Percentiles rank a stretch among this genome's conserved stretches.
Conservation (phyloP, 2,888 invertebrate species). For the Cryptosula pallasiana region DNA sequence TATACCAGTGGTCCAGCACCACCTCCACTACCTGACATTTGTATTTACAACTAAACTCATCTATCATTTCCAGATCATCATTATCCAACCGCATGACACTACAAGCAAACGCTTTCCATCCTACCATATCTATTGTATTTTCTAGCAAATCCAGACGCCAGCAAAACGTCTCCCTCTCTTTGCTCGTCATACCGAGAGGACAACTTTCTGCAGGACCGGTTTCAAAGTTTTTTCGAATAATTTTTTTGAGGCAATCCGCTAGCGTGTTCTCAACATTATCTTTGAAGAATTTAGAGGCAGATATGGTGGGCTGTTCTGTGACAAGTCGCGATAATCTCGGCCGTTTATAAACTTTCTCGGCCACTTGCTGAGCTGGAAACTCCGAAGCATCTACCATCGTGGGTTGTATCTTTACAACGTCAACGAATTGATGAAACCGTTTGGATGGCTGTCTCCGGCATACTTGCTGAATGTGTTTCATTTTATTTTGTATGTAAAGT, state of each 20-base stretch:
- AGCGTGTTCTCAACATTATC: conserved; percentile 22
- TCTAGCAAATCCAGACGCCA: conserved; percentile 11
- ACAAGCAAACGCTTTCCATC: background rate
- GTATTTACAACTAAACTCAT: conserved; percentile 21
- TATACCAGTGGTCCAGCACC: conserved; percentile 15
- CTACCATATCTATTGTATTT: background rate
- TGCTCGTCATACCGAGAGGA: background rate
- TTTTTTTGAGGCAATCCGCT: background rate
- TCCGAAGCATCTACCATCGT: background rate
- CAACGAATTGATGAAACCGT: background rate
- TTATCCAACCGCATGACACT: background rate
- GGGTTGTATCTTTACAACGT: background rate
- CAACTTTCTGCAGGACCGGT: background rate
- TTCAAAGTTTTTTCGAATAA: background rate
- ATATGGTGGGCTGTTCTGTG: background rate
- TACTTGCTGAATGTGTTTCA: background rate
- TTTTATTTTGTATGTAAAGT: background rate
- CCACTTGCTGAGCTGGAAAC: background rate
- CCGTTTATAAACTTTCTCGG: background rate
- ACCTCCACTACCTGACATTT: conserved; percentile 14
- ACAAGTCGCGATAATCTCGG: background rate
- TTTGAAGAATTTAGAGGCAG: background rate
- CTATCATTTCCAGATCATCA: conserved; percentile 16
- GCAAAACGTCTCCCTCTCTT: conserved; percentile 10
- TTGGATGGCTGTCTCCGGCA: background rate